phyloP scores from a whole-genome alignment of 2,797 vertebrate genomes.

The Acanthornis magna region DNA sequence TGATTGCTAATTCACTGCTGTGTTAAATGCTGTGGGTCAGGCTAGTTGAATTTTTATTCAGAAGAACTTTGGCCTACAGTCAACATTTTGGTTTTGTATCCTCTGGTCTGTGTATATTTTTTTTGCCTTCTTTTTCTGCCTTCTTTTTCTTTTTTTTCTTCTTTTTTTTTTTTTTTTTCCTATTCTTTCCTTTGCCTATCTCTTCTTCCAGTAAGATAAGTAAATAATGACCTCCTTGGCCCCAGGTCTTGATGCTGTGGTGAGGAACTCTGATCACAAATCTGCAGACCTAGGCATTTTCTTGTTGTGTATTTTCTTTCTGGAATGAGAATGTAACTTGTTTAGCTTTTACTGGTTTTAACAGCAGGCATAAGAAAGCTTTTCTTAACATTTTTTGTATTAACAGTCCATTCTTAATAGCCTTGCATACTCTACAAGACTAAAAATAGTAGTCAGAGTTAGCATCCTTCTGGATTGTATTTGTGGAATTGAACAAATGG shows the following conservation, averaged over 20 bases:
- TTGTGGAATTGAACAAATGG: conserved; percentile 14
- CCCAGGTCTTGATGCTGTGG: background rate
- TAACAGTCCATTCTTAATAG: background rate
- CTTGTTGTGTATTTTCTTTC: background rate
- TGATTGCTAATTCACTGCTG: background rate
- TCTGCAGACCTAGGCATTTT: background rate
- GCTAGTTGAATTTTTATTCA: background rate
- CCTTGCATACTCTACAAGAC: background rate
- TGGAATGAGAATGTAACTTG: background rate
- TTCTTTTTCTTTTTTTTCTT: background rate
- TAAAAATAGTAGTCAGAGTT: background rate
- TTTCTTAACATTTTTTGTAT: conserved; percentile 7
- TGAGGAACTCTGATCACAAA: background rate
- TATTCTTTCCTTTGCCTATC: background rate
- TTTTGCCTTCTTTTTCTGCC: background rate
- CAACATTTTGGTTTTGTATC: background rate
- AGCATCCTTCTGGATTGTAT: conserved; percentile 13
- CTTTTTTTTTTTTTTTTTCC: too few species aligned
- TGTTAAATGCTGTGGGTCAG: background rate
- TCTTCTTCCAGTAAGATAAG: background rate
- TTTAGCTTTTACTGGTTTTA: conserved; percentile 35
- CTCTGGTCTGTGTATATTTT: background rate
- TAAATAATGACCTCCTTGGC: background rate
- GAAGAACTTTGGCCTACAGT: background rate
- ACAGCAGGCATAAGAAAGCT: background rate